These are phyloP conservation scores for Bibio marci DNA, from an alignment of 2,888 invertebrate genomes.

Conservation along the genomic window DNA sequence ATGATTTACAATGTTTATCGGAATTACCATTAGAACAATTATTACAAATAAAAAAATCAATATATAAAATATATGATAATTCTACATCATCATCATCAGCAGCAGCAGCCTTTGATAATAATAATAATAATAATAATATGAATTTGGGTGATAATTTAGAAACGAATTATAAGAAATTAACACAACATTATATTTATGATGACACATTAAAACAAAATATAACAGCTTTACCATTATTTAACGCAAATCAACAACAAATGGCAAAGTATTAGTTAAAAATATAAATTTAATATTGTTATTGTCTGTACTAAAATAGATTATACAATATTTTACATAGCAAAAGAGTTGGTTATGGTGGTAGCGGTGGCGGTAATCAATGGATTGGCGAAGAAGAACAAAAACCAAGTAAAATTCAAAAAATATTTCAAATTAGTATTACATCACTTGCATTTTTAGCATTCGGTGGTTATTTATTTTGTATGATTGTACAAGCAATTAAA, in stretches of 20 bases:
- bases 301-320: too few relatives aligned
- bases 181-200: too few relatives aligned
- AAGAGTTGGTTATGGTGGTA: not conserved
- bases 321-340: slow-evolving; percentile 1
- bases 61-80: slow-evolving; percentile 14
- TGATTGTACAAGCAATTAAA: slow-evolving; percentile 58
- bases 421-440: slow-evolving; percentile 63
- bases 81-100: not conserved
- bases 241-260: too few relatives aligned
- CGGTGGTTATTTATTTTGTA: slow-evolving; percentile 63
- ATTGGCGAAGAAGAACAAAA: slow-evolving; percentile 31
- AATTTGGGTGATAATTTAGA: too few relatives aligned
- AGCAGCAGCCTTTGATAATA: not conserved
- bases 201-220: too few relatives aligned
- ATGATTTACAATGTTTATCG: slow-evolving; percentile 31
- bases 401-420: slow-evolving; percentile 47
- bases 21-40: slow-evolving; percentile 52
- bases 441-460: slow-evolving; percentile 68
- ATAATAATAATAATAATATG: too few relatives aligned
- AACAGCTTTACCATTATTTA: too few relatives aligned
- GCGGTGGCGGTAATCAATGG: not conserved
- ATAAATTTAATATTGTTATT: too few relatives aligned
- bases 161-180: too few relatives aligned
- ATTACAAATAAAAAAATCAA: slow-evolving; percentile 35
- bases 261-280: too few relatives aligned